These are phyloP conservation scores for Mizuhopecten yessoensis DNA, from an alignment of 1,140 invertebrate genomes.

Conservation along the genomic window DNA sequence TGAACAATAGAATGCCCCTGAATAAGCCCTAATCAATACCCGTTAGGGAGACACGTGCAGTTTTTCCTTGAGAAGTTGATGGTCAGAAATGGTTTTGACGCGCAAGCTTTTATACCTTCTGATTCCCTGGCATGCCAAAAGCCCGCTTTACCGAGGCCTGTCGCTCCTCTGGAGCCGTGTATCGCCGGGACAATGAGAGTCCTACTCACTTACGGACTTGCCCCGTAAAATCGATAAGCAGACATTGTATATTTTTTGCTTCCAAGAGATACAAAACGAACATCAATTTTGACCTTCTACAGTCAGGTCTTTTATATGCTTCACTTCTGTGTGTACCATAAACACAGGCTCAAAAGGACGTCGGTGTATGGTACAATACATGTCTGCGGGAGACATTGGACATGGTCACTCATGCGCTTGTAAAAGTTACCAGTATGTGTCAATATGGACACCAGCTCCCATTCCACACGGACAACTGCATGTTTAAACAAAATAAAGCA, in stretches of 20 bases:
- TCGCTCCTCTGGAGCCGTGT: neutral
- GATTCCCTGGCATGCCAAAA: neutral
- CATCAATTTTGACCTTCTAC: conserved; percentile 23
- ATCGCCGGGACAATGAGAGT: neutral
- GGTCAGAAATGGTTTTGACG: neutral
- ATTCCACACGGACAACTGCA: neutral
- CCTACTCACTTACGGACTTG: neutral
- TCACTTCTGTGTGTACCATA: neutral
- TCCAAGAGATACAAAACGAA: neutral
- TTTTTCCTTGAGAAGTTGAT: conserved; percentile 34
- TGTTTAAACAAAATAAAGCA: conserved; percentile 20
- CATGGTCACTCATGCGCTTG: neutral
- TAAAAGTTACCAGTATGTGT: neutral
- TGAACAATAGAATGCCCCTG: conserved; percentile 21
- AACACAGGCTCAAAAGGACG: too few species aligned
- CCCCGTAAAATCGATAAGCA: neutral
- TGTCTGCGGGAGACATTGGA: neutral
- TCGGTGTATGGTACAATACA: neutral
- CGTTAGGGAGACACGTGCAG: neutral
- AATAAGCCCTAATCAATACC: neutral
- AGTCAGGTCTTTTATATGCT: neutral
- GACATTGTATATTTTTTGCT: neutral
- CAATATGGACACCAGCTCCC: neutral
- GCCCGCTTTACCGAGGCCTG: neutral
- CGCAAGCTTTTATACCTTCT: neutral